A percentile compares a stretch with the other conserved stretches of the same genome.
phyloP scores from a whole-genome alignment of 2,797 vertebrate genomes.

The Eospalax fontanierii region DNA sequence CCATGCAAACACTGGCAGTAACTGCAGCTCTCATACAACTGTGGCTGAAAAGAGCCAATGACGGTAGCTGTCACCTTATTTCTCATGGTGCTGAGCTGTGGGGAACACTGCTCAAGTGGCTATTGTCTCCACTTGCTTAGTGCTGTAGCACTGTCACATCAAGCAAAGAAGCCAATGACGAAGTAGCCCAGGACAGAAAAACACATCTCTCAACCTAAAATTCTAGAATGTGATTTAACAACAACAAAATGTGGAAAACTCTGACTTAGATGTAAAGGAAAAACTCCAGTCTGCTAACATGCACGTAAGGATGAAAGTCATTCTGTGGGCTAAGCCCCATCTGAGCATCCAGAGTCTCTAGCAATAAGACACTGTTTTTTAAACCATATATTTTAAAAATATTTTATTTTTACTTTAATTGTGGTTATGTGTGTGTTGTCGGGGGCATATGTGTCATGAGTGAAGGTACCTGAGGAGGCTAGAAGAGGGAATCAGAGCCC shows the following conservation, averaged over 20 bases:
- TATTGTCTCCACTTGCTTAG: neutral
- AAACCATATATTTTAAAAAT: too few relatives aligned
- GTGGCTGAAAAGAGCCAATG: neutral
- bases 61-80: neutral
- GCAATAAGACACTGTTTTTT: too few relatives aligned
- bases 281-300: neutral
- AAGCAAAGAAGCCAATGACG: neutral
- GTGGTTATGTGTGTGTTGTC: too few relatives aligned
- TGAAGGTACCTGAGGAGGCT: neutral
- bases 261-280: neutral
- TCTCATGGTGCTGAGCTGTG: neutral
- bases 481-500: neutral
- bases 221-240: accelerated
- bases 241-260: neutral
- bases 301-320: too few relatives aligned
- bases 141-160: neutral
- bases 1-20: neutral
- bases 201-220: neutral
- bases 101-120: neutral
- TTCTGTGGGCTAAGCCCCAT: too few relatives aligned
- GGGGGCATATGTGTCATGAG: neutral
- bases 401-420: too few relatives aligned
- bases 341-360: too few relatives aligned
- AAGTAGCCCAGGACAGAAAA: neutral
- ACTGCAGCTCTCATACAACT: neutral